Evolutionary conservation across 2,888 invertebrate genomes (phyloP).

Genomic region (Brenthis ino): DNA sequence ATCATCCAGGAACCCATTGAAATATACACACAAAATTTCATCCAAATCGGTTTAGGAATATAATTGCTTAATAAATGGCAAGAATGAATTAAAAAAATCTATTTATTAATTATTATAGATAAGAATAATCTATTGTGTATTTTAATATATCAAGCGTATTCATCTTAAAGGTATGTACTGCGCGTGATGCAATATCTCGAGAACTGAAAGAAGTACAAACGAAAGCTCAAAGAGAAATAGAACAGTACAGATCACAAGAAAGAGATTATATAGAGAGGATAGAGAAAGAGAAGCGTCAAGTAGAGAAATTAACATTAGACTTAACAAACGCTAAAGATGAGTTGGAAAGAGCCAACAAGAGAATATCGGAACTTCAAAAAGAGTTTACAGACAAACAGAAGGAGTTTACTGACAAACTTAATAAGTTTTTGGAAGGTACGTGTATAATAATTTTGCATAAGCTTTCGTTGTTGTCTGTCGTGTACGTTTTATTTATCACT

Average conservation of each 20-base stretch:
- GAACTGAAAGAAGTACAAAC: constrained; percentile 80
- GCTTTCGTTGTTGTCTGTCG: too few species aligned
- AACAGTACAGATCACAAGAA: constrained; percentile 65
- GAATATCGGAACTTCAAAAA: constrained; percentile 81
- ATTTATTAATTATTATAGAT: too few species aligned
- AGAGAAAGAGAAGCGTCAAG: constrained; percentile 78
- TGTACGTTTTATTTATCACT: too few species aligned
- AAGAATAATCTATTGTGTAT: too few species aligned
- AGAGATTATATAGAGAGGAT: constrained; percentile 73
- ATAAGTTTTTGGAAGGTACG: constrained; percentile 49
- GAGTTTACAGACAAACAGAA: constrained; percentile 80
- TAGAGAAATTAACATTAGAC: constrained; percentile 75
- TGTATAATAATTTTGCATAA: too few species aligned
- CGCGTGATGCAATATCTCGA: constrained; percentile 81
- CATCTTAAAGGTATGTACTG: constrained; percentile 72
- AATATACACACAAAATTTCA: too few species aligned
- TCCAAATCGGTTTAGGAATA: too few species aligned
- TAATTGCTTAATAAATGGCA: too few species aligned
- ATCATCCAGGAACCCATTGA: too few species aligned
- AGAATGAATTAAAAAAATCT: too few species aligned
- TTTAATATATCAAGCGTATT: constrained; percentile 51
- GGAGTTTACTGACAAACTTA: constrained; percentile 70
- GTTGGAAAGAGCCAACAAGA: constrained; percentile 78
- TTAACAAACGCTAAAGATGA: constrained; percentile 76
- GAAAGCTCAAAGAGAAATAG: constrained; percentile 66